Conservation (phyloP, 64 coral and sea anemone genomes). For the Platygyra sinensis region DNA sequence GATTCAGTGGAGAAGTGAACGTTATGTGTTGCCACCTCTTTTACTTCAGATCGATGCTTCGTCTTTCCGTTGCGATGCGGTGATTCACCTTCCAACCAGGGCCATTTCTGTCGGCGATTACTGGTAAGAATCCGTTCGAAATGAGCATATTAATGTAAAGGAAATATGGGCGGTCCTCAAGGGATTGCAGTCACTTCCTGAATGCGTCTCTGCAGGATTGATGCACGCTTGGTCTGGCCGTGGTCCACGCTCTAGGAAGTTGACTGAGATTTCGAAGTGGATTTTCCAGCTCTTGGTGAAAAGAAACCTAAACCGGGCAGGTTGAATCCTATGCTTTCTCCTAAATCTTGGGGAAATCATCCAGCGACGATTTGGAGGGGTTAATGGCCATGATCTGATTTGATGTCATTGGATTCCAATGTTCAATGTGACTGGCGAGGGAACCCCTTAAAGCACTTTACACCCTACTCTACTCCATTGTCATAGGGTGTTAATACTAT, state of each 20-base stretch:
- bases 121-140: neutral
- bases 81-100: neutral
- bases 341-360: constrained; percentile 10
- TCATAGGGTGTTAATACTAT: constrained; percentile 46
- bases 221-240: neutral
- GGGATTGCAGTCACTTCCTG: constrained; percentile 19
- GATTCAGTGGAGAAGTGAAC: neutral
- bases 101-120: no score
- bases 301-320: constrained; percentile 28
- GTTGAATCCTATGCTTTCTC: constrained; percentile 22
- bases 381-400: constrained; percentile 32
- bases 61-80: constrained; percentile 28
- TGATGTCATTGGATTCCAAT: constrained; percentile 62
- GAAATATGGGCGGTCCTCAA: constrained; percentile 31
- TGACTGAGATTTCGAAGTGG: neutral
- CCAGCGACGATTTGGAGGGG: constrained; percentile 38
- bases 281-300: neutral
- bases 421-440: constrained; percentile 7
- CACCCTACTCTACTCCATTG: constrained; percentile 11
- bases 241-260: constrained; percentile 1
- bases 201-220: neutral
- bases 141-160: constrained; percentile 49
- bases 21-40: neutral
- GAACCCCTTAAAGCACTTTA: constrained; percentile 50
- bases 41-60: constrained; percentile 32